phyloP scores from a whole-genome alignment of 2,888 invertebrate genomes.

The Orchesellides sinensis region DNA sequence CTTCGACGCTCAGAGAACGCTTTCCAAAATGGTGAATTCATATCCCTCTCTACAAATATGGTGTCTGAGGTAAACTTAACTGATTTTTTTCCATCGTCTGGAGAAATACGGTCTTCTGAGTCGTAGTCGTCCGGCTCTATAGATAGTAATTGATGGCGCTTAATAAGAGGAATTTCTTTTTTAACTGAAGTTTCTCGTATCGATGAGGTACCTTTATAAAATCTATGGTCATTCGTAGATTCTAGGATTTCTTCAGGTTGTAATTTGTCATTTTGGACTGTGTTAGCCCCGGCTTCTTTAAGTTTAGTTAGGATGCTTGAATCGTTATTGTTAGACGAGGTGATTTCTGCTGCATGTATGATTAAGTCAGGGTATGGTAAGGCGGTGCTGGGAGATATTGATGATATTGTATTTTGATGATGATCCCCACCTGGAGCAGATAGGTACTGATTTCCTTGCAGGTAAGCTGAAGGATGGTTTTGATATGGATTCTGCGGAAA shows the following conservation, averaged over 20 bases:
- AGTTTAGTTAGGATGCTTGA: no score
- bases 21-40: slow-evolving; percentile 67
- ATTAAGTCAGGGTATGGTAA: slow-evolving; percentile 54
- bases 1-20: slow-evolving; percentile 59
- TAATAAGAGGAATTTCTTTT: no score
- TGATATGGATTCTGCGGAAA: slow-evolving; percentile 27
- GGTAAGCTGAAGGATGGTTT: background rate
- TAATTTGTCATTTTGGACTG: no score
- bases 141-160: no score
- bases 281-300: no score
- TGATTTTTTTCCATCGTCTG: slow-evolving; percentile 37
- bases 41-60: slow-evolving; percentile 67
- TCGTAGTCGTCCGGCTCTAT: slow-evolving; percentile 55
- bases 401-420: background rate
- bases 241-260: no score
- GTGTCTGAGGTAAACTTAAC: slow-evolving; percentile 69
- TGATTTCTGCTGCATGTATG: slow-evolving; percentile 19
- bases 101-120: background rate
- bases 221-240: no score
- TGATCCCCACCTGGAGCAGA: background rate
- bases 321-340: background rate
- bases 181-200: no score
- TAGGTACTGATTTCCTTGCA: slow-evolving; percentile 24
- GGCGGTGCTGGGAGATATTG: slow-evolving; percentile 20
- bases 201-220: no score